A percentile compares a stretch with the other conserved stretches of the same genome.
Evolutionary conservation across 2,113 vertebrate species (phyloP).

Genomic region (Oryzias melastigma): DNA sequence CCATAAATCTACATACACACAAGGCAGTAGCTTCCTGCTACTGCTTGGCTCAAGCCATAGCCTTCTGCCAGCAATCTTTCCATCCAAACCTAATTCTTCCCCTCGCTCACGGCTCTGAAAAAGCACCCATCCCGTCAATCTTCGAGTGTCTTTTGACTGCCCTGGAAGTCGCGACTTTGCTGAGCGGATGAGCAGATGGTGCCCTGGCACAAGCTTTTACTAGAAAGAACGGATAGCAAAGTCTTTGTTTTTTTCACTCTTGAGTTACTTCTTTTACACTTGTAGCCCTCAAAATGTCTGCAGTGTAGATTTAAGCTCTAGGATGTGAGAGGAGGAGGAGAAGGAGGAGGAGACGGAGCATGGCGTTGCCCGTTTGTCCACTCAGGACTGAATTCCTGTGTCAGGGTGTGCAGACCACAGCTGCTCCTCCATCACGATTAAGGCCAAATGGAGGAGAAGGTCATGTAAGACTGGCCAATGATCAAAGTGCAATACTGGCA

Average conservation of each 20-base stretch:
- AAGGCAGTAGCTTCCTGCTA: constrained; percentile 65
- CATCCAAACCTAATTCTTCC: constrained; percentile 44
- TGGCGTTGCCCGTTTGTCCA: constrained; percentile 35
- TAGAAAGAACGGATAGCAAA: constrained; percentile 30
- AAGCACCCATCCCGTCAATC: constrained; percentile 58
- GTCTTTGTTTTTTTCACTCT: constrained; percentile 49
- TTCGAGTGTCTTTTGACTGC: constrained; percentile 42
- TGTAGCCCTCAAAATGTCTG: constrained; percentile 40
- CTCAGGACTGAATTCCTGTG: constrained; percentile 28
- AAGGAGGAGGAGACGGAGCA: constrained; percentile 41
- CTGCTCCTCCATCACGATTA: constrained; percentile 41
- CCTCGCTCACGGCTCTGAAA: constrained; percentile 46
- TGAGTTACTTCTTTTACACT: constrained; percentile 39
- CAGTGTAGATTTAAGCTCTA: constrained; percentile 34
- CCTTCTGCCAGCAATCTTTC: constrained; percentile 56
- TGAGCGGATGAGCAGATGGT: constrained; percentile 68
- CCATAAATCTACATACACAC: constrained; percentile 61
- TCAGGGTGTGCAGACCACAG: constrained; percentile 25
- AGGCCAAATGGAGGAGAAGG: constrained; percentile 33
- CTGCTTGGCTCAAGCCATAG: constrained; percentile 51
- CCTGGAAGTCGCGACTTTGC: constrained; percentile 58
- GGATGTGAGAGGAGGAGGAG: constrained; percentile 44
- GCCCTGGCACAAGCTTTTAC: constrained; percentile 54
- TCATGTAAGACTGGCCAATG: constrained; percentile 13
- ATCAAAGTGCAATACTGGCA: constrained; percentile 23